Percentiles rank a stretch among this genome's conserved stretches.
phyloP scores from a whole-genome alignment of 2,888 invertebrate species.

The Hydropsyche betteni region DNA sequence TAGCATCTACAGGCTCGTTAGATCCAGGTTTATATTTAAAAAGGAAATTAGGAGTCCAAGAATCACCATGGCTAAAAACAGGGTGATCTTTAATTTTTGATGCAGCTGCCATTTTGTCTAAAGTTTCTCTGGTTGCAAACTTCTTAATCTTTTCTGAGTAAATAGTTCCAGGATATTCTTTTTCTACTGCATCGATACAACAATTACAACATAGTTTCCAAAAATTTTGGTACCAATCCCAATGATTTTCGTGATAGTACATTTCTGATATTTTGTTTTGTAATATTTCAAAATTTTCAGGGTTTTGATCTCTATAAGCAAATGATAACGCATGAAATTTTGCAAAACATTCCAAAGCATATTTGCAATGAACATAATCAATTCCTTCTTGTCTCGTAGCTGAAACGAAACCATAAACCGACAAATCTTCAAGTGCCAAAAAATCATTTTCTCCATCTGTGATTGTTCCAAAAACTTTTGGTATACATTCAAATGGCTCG shows the following conservation, averaged over 20 bases:
- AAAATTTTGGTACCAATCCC: conserved; percentile 69
- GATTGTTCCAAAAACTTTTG: conserved; percentile 61
- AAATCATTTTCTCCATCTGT: conserved; percentile 67
- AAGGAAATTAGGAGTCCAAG: conserved; percentile 80
- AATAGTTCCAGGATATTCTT: conserved; percentile 68
- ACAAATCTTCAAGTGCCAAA: conserved; percentile 67
- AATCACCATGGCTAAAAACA: conserved; percentile 76
- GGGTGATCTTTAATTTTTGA: conserved; percentile 51
- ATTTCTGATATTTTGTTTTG: conserved; percentile 63
- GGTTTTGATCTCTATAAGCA: conserved; percentile 67
- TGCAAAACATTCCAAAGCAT: conserved; percentile 65
- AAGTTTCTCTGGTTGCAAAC: conserved; percentile 65
- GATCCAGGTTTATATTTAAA: conserved; percentile 59
- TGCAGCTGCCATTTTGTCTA: conserved; percentile 63
- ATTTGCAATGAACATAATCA: conserved; percentile 62
- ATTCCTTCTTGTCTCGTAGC: conserved; percentile 64
- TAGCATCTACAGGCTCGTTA: conserved; percentile 59
- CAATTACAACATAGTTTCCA: conserved; percentile 64
- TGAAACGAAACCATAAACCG: conserved; percentile 60
- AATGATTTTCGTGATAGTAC: conserved; percentile 66
- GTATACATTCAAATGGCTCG: conserved; percentile 66
- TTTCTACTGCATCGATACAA: conserved; percentile 71
- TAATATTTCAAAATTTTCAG: conserved; percentile 62
- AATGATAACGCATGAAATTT: conserved; percentile 70
- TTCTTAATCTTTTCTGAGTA: conserved; percentile 68